Conservation (phyloP, 2,888 invertebrate genomes). For the Gryllus longicercus region DNA sequence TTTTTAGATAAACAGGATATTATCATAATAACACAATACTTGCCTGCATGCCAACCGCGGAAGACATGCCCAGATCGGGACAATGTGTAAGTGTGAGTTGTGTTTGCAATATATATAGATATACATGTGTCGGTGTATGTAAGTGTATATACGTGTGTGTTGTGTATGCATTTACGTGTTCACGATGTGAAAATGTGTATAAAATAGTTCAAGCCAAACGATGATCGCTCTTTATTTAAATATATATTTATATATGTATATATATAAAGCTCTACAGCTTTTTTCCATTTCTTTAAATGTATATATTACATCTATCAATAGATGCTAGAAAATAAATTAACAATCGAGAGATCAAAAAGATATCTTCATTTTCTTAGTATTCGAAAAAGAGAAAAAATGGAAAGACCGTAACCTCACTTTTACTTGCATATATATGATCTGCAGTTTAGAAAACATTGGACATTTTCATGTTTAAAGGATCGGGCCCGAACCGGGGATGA, state of each 20-base stretch:
- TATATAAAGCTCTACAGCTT: slow-evolving; percentile 17
- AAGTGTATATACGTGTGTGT: slow-evolving; percentile 28
- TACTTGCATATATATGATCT: not conserved
- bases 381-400: slow-evolving; percentile 18
- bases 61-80: slow-evolving; percentile 38
- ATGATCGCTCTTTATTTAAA: slow-evolving; percentile 31
- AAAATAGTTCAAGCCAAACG: slow-evolving; percentile 32
- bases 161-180: slow-evolving; percentile 28
- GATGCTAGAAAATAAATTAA: slow-evolving; percentile 22
- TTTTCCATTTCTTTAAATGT: slow-evolving; percentile 17
- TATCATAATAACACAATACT: slow-evolving; percentile 34
- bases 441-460: slow-evolving; percentile 2
- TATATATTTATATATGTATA: slow-evolving; percentile 18
- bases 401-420: slow-evolving; percentile 10
- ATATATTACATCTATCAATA: slow-evolving; percentile 20
- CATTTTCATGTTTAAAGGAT: not conserved
- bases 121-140: slow-evolving; percentile 32
- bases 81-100: slow-evolving; percentile 32
- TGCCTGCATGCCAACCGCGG: slow-evolving; percentile 39
- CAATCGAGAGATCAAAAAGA: slow-evolving; percentile 18
- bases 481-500: not conserved
- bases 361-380: slow-evolving; percentile 23
- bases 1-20: slow-evolving; percentile 36
- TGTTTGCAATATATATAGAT: slow-evolving; percentile 22
- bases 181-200: slow-evolving; percentile 24